Base-by-base conservation (phyloP, 2,113 vertebrate species). In the Puntigrus tetrazona region DNA sequence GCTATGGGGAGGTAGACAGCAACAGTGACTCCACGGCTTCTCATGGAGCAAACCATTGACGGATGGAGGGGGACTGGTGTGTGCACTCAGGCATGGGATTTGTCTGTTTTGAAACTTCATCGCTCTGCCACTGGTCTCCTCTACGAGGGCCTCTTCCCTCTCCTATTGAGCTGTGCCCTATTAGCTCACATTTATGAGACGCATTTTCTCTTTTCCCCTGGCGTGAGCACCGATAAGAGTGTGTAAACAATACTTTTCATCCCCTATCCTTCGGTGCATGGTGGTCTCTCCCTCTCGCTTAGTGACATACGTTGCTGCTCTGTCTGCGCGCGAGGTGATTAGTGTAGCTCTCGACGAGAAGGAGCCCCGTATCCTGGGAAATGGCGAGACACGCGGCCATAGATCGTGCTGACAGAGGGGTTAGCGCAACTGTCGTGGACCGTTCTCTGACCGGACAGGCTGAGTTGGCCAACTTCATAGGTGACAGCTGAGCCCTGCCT, bases 1-100 rank as follows among this genome's bases (percentile, higher is more conserved):
- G 76, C 16, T 69, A 89, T 87, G 88, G 27, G 90, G 89, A 86
- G 90, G 91, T 84, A 90, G 90, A 87, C 90, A 84, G 92, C 91
- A 92, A 89, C 91, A 91, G 90, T 92, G 92, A 93, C 90, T 91
- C 90, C 91, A 89, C 88, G 84, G 90, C 91, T 92, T 92, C 91
- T 88, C 91, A 85, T 88, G 88, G 92, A 84, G 83, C 67, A 85
- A 90, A 92, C 93, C 91, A 93, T 89, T 78, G 65, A 83, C 25
- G 36, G 79, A 61, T 85, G 85, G 88, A 89, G 84, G 84, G 50
- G 45, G 59, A 14, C 55, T 20, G 43, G 27, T 78, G 29, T 59
- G 29, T 84, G 47, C 70, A 75, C 63, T 27, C 63, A 31, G 82
- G 65, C 87, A 27, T 84, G 59, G 83, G 75, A 78, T 85, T 82